phyloP scores from a whole-genome alignment of 1,140 invertebrate genomes.

The Argopecten irradians region DNA sequence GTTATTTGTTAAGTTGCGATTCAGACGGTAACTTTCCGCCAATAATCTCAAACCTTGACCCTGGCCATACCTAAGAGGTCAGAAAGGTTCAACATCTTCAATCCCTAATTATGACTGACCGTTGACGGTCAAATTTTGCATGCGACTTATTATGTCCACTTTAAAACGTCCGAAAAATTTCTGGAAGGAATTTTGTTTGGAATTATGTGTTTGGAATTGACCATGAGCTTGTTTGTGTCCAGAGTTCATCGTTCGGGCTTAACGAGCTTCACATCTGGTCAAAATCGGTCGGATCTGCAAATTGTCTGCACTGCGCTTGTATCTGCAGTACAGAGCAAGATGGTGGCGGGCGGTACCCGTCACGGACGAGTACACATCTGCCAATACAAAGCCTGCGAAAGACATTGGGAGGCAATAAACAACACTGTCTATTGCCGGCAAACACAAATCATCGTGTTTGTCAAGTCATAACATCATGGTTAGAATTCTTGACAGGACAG shows the following conservation, averaged over 20 bases:
- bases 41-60: neutral
- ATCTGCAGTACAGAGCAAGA: neutral
- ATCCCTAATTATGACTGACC: neutral
- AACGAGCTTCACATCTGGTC: neutral
- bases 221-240: neutral
- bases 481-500: neutral
- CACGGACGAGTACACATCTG: neutral
- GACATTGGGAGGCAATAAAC: neutral
- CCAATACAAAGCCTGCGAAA: conserved; percentile 16
- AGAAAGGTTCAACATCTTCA: neutral
- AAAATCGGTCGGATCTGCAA: conserved; percentile 8
- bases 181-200: neutral
- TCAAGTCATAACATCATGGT: neutral
- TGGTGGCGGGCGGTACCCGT: neutral
- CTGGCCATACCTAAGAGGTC: neutral
- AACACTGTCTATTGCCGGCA: neutral
- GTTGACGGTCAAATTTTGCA: neutral
- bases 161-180: neutral
- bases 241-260: neutral
- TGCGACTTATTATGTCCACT: neutral
- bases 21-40: neutral
- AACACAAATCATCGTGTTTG: conserved; percentile 10
- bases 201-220: neutral
- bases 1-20: neutral
- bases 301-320: conserved; percentile 5